These are phyloP conservation scores for Forbesichthys papilliferus DNA, from an alignment of 2,113 vertebrate genomes.

Conservation along the genomic window DNA sequence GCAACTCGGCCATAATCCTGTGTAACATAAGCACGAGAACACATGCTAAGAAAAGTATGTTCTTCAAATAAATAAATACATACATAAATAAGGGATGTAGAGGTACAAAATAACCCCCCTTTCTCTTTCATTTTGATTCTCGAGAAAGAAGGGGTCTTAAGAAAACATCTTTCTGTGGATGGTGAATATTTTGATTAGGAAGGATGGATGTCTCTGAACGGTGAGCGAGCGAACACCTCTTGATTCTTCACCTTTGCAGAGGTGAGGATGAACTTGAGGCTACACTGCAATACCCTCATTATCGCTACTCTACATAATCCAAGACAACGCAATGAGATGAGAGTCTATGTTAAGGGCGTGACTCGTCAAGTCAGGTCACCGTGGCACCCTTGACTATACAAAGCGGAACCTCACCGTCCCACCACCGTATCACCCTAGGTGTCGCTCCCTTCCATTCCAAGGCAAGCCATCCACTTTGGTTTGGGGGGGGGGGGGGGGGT, in stretches of 20 bases:
- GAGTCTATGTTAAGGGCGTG: conserved; percentile 59
- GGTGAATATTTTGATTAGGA: too few species aligned
- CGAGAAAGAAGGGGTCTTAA: too few species aligned
- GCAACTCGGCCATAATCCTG: conserved; percentile 44
- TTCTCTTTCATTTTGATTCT: not conserved
- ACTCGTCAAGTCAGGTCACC: conserved; percentile 62
- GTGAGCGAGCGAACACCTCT: conserved; percentile 58
- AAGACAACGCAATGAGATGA: conserved; percentile 66
- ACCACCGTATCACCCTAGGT: conserved; percentile 56
- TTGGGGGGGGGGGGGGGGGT: conserved; percentile 29
- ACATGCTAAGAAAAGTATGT: conserved; percentile 53
- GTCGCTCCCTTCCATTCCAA: conserved; percentile 50
- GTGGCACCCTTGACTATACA: conserved; percentile 63
- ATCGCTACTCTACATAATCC: conserved; percentile 63
- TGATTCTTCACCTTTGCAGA: conserved; percentile 69
- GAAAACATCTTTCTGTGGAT: too few species aligned
- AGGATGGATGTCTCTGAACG: not conserved
- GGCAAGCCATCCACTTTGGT: conserved; percentile 66
- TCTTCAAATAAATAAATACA: conserved; percentile 25
- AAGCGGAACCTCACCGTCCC: conserved; percentile 55
- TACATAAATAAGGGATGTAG: not conserved
- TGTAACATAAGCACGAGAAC: conserved; percentile 62
- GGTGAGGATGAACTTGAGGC: conserved; percentile 57
- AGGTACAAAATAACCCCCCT: not conserved
- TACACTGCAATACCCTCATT: conserved; percentile 64